Evolutionary conservation across 2,113 vertebrate genomes (phyloP).

Genomic region (Oreochromis aureus): DNA sequence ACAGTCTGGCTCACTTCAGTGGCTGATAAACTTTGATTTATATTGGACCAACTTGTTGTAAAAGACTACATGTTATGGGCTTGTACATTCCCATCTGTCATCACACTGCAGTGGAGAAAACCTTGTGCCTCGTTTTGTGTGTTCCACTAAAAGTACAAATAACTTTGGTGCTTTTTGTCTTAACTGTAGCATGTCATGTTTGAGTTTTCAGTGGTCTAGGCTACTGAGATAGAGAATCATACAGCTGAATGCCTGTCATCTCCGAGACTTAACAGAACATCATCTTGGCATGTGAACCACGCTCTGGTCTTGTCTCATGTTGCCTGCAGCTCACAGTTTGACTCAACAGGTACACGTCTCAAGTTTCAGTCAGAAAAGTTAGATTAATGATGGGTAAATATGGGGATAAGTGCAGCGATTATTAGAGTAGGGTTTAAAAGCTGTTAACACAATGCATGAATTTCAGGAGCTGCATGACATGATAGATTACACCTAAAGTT

Average conservation of each 20-base stretch:
- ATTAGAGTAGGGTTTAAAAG: not conserved
- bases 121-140: not conserved
- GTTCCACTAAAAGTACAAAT: not conserved
- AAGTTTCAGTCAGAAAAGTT: not conserved
- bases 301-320: not conserved
- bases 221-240: not conserved
- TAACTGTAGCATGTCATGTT: not conserved
- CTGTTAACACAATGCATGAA: not conserved
- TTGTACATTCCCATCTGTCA: not conserved
- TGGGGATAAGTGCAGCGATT: not conserved
- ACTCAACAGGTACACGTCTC: not conserved
- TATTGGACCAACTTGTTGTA: not conserved
- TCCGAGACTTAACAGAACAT: conserved; percentile 30
- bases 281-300: conserved; percentile 17
- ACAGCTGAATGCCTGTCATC: conserved; percentile 24
- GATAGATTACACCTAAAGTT: not conserved
- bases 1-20: not conserved
- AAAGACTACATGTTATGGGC: not conserved
- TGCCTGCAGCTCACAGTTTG: not conserved
- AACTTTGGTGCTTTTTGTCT: not conserved
- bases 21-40: not conserved
- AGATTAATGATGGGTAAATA: not conserved
- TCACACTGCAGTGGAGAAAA: not conserved
- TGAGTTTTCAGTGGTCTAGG: not conserved
- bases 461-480: not conserved